Evolutionary conservation across 2,113 vertebrate genomes (phyloP), one percentile per base, ranked within the genome.

Genomic region (Galeopterus variegatus): DNA sequence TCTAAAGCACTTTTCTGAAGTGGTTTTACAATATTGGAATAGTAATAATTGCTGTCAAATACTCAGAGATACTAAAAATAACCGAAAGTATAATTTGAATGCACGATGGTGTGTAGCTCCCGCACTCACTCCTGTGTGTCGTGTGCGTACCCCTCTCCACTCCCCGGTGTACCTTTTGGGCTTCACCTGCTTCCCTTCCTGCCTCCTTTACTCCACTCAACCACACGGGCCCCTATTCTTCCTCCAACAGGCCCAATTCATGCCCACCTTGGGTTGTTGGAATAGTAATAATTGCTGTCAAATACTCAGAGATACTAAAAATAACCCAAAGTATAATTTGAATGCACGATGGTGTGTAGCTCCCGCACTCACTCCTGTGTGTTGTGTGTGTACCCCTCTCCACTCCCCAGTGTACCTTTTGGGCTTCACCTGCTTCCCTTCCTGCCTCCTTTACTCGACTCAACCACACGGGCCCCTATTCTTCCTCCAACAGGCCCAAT

Each of bases 291-390:
- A 64, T 72, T 21, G 28, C 52, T 77, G 33, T 69, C 33, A 91
- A 82, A 33, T 72, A 54, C 70, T 50, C 48, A 80, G 54, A 65
- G 45, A 23, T 52, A 56, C 88, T 65, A 12, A 64, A 18, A 73
- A 31, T 2, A 48, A 18, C 10, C 48, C 69, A 10, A 19, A 58
- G 90, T 33, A n/a, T 3, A 15, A 31, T 73, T 26, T 33, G 67
- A 73, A 52, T 1, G 28, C 48, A 6, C 0, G 1, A 2, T 3
- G 0, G n/a, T 8, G 5, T 56, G 0, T 48, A 0, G 17, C 23
- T 0, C 3, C 2, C 0, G 15, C 0, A 0, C 52, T 13, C 24
- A 23, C 33, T 31, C 21, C 56, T 45, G 10, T 4, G 2, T 6
- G 6, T 5, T 26, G 28, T 17, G 33, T 6, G 0, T 3, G 17